Percentiles rank a stretch among this genome's conserved stretches.
phyloP scores from a whole-genome alignment of 2,888 invertebrate species.

The Dorcus parallelipipedus region DNA sequence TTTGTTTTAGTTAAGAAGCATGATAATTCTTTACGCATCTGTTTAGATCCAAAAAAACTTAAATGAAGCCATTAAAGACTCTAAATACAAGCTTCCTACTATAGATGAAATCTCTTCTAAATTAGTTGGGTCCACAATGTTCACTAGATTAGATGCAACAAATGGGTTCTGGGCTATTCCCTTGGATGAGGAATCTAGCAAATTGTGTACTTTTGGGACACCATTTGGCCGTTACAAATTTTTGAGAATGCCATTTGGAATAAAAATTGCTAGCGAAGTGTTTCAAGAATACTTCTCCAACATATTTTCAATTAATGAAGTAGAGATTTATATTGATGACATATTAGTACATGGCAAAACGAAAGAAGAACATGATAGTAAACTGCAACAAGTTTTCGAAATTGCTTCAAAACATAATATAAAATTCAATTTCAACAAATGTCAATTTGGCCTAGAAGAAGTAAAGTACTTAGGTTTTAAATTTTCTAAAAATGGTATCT shows the following conservation, averaged over 20 bases:
- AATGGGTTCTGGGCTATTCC: slow-evolving; percentile 23
- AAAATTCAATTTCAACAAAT: slow-evolving; percentile 26
- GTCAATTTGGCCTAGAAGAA: slow-evolving; percentile 12
- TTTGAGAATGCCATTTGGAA: slow-evolving; percentile 31
- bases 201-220: slow-evolving; percentile 24
- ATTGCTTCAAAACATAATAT: slow-evolving; percentile 25
- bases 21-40: slow-evolving; percentile 13
- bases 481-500: slow-evolving; percentile 5
- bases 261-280: slow-evolving; percentile 17
- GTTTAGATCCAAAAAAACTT: slow-evolving; percentile 24
- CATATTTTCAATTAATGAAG: slow-evolving; percentile 3
- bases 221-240: slow-evolving; percentile 18
- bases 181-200: slow-evolving; percentile 19
- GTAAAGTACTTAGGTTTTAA: slow-evolving; percentile 6
- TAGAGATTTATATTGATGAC: slow-evolving; percentile 27
- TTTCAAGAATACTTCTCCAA: slow-evolving; percentile 14
- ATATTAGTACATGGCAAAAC: slow-evolving; percentile 24
- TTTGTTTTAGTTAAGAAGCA: slow-evolving; percentile 10
- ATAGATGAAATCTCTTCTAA: slow-evolving; percentile 21
- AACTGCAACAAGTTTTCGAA: slow-evolving; percentile 21
- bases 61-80: slow-evolving; percentile 23
- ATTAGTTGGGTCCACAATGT: slow-evolving; percentile 18
- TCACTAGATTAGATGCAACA: slow-evolving; percentile 19
- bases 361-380: slow-evolving; percentile 21
- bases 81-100: slow-evolving; percentile 24